Evolutionary conservation across 2,113 vertebrate genomes (phyloP).

Genomic region (Dasyurus viverrinus): DNA sequence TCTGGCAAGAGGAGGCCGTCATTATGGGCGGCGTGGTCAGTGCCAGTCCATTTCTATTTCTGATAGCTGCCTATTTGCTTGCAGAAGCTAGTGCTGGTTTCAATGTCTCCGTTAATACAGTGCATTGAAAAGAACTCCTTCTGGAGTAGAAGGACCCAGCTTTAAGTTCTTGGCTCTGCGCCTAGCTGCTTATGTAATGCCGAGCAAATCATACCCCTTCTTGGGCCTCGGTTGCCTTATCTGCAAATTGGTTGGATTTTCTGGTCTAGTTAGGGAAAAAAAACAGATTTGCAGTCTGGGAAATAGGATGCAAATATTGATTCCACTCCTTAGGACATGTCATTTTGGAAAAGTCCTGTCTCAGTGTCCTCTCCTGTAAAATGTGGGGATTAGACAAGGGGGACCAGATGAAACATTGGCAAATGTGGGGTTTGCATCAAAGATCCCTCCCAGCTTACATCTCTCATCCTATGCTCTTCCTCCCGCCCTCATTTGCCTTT

Average conservation of each 20-base stretch:
- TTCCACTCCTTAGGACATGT: not conserved
- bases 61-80: accelerated
- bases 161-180: not conserved
- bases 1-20: not conserved
- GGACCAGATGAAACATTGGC: not conserved
- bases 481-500: not conserved
- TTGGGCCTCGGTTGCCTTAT: not conserved
- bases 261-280: not conserved
- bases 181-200: not conserved
- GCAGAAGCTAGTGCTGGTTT: not conserved
- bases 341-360: not conserved
- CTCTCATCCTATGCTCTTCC: not conserved
- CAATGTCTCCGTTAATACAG: not conserved
- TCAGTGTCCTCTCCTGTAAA: not conserved
- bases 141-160: not conserved
- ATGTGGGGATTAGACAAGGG: not conserved
- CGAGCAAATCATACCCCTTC: not conserved
- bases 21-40: not conserved
- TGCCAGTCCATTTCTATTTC: not conserved
- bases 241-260: not conserved
- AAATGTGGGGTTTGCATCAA: not conserved
- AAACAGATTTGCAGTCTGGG: not conserved
- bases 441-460: not conserved
- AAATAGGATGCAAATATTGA: not conserved
- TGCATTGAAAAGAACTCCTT: not conserved